phyloP scores from a whole-genome alignment of 2,113 vertebrate genomes.

The Thalassoma bifasciatum region DNA sequence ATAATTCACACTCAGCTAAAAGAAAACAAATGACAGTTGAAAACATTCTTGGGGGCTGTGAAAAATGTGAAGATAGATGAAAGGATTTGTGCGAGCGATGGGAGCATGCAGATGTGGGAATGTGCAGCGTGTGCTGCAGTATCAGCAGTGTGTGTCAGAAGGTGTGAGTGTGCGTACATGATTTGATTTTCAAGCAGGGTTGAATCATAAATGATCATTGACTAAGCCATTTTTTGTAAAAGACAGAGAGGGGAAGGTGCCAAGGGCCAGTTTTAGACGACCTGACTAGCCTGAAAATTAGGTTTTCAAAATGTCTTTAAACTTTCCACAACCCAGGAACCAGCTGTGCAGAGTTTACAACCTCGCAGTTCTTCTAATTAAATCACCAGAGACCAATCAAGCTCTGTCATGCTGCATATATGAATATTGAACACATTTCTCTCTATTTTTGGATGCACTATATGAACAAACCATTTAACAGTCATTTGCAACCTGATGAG shows the following conservation, averaged over 20 bases:
- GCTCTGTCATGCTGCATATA: neutral
- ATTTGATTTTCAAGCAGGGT: conserved; percentile 55
- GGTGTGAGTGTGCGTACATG: conserved; percentile 33
- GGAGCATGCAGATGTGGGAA: conserved; percentile 8
- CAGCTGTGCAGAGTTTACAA: conserved; percentile 21
- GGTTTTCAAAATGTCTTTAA: conserved; percentile 22
- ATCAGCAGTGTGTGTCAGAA: conserved; percentile 8
- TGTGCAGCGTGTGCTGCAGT: conserved; percentile 14
- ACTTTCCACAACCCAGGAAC: conserved; percentile 1
- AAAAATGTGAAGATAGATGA: conserved; percentile 31
- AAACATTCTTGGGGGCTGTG: conserved; percentile 27
- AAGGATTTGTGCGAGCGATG: conserved; percentile 44
- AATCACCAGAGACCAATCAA: conserved; percentile 45
- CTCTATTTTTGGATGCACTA: neutral
- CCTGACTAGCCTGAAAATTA: conserved; percentile 46
- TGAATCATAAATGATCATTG: conserved; percentile 54
- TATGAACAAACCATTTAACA: neutral
- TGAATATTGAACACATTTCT: conserved; percentile 17
- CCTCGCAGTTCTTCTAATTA: conserved; percentile 32
- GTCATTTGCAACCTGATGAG: conserved; percentile 19
- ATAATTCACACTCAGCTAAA: conserved; percentile 61
- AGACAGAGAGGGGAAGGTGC: conserved; percentile 15
- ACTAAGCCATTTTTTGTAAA: conserved; percentile 45
- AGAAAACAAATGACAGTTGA: conserved; percentile 18
- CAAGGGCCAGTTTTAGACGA: conserved; percentile 44